These are phyloP conservation scores for Metalampra italica DNA, from an alignment of 2,888 invertebrate species.

Conservation along the genomic window DNA sequence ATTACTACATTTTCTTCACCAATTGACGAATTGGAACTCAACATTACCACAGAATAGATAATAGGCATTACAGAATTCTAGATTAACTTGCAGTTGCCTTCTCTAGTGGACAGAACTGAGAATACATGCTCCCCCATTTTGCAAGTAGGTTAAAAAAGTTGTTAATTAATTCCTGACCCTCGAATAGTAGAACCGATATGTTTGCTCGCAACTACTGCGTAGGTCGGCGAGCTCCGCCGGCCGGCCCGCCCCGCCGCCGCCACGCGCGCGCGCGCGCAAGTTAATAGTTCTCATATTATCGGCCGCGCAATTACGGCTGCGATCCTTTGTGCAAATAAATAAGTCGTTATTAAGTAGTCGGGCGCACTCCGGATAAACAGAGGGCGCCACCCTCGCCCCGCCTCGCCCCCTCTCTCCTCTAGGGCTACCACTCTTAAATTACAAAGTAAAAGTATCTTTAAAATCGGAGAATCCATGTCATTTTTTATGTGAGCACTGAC, in stretches of 20 bases:
- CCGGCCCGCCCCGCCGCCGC: neutral
- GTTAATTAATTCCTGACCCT: too few species aligned
- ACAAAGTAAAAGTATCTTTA: too few species aligned
- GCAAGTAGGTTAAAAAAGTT: too few species aligned
- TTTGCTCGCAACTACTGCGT: conserved; percentile 5
- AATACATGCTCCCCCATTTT: too few species aligned
- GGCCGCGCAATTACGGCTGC: conserved; percentile 47
- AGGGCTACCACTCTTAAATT: neutral
- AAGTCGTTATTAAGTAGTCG: conserved; percentile 61
- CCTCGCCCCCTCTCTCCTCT: neutral
- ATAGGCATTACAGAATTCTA: too few species aligned
- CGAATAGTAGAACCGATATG: conserved; percentile 12
- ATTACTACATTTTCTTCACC: too few species aligned
- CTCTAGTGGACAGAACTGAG: too few species aligned
- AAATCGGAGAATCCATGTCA: too few species aligned
- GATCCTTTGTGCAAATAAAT: conserved; percentile 60
- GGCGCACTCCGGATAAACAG: conserved; percentile 40
- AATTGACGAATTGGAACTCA: too few species aligned
- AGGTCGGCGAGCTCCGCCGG: conserved; percentile 5
- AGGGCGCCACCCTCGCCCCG: conserved; percentile 32
- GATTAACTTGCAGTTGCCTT: too few species aligned
- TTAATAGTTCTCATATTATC: conserved; percentile 61
- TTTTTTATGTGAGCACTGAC: too few species aligned
- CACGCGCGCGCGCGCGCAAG: conserved; percentile 15
- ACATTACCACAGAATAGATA: too few species aligned